phyloP scores from a whole-genome alignment of 2,113 vertebrate genomes.

The Tachycineta bicolor region DNA sequence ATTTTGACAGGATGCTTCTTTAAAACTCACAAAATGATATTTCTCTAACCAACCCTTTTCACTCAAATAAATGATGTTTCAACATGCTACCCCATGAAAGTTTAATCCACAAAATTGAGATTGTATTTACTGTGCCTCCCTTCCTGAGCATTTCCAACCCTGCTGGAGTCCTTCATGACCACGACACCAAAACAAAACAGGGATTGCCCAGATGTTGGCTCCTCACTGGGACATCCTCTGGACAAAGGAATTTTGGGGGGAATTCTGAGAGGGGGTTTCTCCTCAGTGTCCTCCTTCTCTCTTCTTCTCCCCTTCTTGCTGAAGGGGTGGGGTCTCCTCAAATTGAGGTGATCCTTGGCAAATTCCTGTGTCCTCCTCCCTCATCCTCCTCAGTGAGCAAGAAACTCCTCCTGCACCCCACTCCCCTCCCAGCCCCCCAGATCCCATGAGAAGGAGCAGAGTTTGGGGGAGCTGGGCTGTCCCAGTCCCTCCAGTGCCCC shows the following conservation, averaged over 20 bases:
- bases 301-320: not conserved
- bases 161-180: not conserved
- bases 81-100: not conserved
- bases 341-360: not conserved
- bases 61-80: constrained; percentile 21
- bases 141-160: not conserved
- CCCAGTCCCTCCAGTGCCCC: not conserved
- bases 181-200: not conserved
- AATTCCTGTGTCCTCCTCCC: not conserved
- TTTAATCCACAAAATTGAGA: not conserved
- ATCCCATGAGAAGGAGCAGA: not conserved
- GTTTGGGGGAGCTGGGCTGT: not conserved
- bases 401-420: not conserved
- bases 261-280: not conserved
- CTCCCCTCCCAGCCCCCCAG: not conserved
- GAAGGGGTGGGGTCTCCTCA: not conserved
- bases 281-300: not conserved
- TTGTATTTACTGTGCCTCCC: not conserved
- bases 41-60: constrained; percentile 4
- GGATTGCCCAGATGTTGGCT: not conserved
- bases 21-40: not conserved
- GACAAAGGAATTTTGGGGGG: not conserved
- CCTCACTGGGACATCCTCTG: not conserved
- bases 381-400: not conserved
- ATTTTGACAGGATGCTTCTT: constrained; percentile 36